Percentiles rank a stretch among this genome's conserved stretches.
Evolutionary conservation across 2,888 invertebrate genomes (phyloP).

Genomic region (Griposia aprilina): DNA sequence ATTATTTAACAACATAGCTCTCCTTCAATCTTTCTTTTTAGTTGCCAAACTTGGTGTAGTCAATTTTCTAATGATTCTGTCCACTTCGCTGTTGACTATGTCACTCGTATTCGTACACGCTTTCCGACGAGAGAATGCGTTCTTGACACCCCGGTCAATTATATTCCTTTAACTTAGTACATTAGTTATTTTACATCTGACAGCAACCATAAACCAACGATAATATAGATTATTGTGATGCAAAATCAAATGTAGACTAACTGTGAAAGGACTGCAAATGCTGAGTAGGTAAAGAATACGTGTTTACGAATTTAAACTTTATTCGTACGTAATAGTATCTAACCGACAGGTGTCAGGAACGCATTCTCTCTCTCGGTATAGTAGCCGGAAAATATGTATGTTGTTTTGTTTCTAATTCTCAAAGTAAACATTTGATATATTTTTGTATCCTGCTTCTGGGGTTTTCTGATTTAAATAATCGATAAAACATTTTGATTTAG

Average conservation of each 20-base stretch:
- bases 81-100: neutral
- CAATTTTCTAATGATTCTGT: too few species aligned
- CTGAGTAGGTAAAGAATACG: neutral
- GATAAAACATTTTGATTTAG: slow-evolving; percentile 11
- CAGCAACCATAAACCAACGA: neutral
- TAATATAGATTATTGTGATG: neutral
- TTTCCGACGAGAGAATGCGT: neutral
- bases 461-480: slow-evolving; percentile 12
- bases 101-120: neutral
- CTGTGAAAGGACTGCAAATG: neutral
- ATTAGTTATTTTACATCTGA: neutral
- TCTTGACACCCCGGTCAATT: neutral
- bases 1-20: neutral
- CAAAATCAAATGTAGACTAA: neutral
- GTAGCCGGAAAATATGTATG: neutral
- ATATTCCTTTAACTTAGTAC: neutral
- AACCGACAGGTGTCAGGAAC: too few species aligned
- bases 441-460: slow-evolving; percentile 20
- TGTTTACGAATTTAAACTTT: too few species aligned
- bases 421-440: neutral
- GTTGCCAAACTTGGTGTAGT: neutral
- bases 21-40: neutral
- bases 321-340: neutral
- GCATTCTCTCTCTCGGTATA: neutral
- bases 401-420: neutral